Evolutionary conservation across 2,113 vertebrate genomes (phyloP).

Genomic region (Beaufortia kweichowensis): DNA sequence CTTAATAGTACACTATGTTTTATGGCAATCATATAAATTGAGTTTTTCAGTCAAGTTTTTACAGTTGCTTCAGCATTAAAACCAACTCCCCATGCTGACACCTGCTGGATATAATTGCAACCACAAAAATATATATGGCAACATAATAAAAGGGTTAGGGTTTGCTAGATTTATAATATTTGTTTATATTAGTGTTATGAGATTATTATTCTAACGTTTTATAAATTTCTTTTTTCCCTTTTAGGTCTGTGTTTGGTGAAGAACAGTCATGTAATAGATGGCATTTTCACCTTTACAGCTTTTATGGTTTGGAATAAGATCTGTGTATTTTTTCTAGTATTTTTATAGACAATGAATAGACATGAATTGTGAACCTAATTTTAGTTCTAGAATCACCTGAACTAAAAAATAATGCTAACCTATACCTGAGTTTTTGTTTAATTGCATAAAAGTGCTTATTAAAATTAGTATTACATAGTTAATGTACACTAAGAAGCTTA

Average conservation of each 20-base stretch:
- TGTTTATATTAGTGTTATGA: background rate
- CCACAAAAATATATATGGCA: constrained; percentile 47
- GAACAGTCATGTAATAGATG: background rate
- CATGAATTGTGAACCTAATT: background rate
- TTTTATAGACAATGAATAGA: background rate
- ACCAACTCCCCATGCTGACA: constrained; percentile 66
- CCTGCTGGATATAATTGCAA: constrained; percentile 70
- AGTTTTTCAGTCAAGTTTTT: no score
- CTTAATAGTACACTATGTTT: no score
- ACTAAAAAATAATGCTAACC: background rate
- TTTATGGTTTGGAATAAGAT: background rate
- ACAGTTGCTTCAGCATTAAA: constrained; percentile 63
- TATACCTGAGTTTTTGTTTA: background rate
- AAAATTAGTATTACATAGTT: background rate
- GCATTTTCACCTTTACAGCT: background rate
- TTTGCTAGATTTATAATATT: no score
- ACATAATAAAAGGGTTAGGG: background rate
- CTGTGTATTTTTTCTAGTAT: no score
- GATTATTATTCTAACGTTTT: no score
- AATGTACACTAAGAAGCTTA: constrained; percentile 15
- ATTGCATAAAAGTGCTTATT: background rate
- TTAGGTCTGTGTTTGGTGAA: constrained; percentile 9
- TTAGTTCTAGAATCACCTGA: background rate
- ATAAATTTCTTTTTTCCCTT: background rate
- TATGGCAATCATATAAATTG: no score